phyloP scores from a whole-genome alignment of 2,113 vertebrate species.

The Phasianus colchicus region DNA sequence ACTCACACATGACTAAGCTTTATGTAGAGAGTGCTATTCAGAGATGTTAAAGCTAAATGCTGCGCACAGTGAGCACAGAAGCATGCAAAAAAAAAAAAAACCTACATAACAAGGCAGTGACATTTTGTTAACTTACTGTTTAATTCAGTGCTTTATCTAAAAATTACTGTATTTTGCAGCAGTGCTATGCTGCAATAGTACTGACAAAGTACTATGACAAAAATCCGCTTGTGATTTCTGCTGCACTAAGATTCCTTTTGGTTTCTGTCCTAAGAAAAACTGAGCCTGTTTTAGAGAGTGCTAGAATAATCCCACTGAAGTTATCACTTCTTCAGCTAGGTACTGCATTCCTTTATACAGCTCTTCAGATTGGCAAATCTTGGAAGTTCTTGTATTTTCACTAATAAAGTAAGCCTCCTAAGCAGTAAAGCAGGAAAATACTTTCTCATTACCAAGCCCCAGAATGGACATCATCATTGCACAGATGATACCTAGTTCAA shows the following conservation, averaged over 20 bases:
- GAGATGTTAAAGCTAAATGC: neutral
- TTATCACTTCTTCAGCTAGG: neutral
- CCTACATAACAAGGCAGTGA: neutral
- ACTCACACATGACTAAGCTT: neutral
- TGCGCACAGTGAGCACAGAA: neutral
- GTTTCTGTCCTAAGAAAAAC: neutral
- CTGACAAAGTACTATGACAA: neutral
- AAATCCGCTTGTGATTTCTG: neutral
- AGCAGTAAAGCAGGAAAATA: neutral
- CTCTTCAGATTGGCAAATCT: neutral
- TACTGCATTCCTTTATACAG: neutral
- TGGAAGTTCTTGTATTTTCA: neutral
- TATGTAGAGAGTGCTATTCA: neutral
- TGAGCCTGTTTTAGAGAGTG: neutral
- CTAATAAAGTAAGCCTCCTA: neutral
- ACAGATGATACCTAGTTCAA: neutral
- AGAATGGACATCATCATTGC: neutral
- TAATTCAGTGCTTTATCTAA: constrained; percentile 23
- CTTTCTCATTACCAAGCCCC: neutral
- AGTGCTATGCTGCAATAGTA: neutral
- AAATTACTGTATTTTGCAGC: neutral
- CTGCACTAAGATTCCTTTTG: neutral
- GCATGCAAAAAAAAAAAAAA: neutral
- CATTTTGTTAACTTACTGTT: neutral
- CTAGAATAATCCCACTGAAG: neutral